These are phyloP conservation scores for Ictalurus punctatus DNA, from an alignment of 2,113 vertebrate species.

Conservation along the genomic window DNA sequence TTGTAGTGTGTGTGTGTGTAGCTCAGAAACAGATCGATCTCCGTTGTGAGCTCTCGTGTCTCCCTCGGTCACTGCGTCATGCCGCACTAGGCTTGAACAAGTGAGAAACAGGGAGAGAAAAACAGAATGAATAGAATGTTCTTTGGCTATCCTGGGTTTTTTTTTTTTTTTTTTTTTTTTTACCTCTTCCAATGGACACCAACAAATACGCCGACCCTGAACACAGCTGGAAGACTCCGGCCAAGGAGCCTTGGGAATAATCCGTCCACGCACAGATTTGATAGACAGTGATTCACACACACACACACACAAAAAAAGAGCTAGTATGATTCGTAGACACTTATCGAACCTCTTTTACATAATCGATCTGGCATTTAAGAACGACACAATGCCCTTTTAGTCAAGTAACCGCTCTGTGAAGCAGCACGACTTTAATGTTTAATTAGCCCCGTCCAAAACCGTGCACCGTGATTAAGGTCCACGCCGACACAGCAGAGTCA, in stretches of 20 bases:
- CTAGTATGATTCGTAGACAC: background rate
- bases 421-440: background rate
- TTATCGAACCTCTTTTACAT: background rate
- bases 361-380: background rate
- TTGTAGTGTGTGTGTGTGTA: background rate
- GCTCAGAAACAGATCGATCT: background rate
- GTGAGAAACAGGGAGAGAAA: no score
- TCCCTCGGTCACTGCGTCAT: background rate
- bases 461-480: background rate
- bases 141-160: background rate
- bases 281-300: background rate
- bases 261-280: background rate
- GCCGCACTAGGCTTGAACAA: background rate
- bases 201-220: background rate
- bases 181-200: background rate
- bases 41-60: background rate
- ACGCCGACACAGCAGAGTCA: background rate
- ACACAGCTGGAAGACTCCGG: background rate
- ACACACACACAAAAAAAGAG: background rate
- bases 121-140: background rate
- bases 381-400: background rate
- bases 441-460: background rate
- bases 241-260: background rate
- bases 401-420: background rate
- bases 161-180: background rate